Evolutionary conservation across 2,113 vertebrate genomes (phyloP), one percentile per base, ranked within the genome.

Genomic region (Rhipidura dahli): DNA sequence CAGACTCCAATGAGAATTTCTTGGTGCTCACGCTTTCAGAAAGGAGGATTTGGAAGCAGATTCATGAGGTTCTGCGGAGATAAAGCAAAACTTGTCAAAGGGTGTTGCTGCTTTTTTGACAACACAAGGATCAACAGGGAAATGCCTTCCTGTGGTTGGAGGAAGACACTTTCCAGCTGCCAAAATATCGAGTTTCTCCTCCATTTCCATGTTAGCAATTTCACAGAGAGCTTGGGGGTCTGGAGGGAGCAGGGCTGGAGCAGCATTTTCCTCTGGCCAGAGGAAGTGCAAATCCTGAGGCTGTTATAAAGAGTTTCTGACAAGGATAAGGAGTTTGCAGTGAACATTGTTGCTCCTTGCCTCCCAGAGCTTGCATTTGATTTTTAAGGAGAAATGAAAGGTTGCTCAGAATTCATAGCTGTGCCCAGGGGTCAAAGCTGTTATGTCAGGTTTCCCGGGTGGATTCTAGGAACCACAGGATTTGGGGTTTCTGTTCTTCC

Each of bases 321-420:
- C n/a, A 70, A 71, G 63, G 61, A 54, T 54, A 20, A n/a, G 65
- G 76, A 66, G 61, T 75, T 93, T 83, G 64, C 40, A 57, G 50
- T 13, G 54, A 65, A 19, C 1, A 0, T 9, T 45, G 37, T 56
- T 88, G 87, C 57, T 96, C 65, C 54, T 88, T 83, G 73, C 79
- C 54, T 70, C 66, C 53, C 45, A 61, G 26, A 77, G 76, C 49
- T 69, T 81, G 30, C 30, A 40, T 83, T 87, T 54, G 66, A 44
- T 57, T 92, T 56, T 54, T 87, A 83, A 93, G 81, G 72, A 93
- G 90, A 83, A 87, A 37, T 85, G 59, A 93, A 91, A 93, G 45
- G 31, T 78, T 91, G 64, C 47, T 84, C 14, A 9, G 76, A 60
- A 85, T 69, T 76, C 75, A 40, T 3, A n/a, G 71, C 2, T 49